Percentiles rank a stretch among this genome's conserved stretches.
These are phyloP conservation scores for Phymorhynchus buccinoides DNA, from an alignment of 1,140 invertebrate genomes.

Conservation along the genomic window DNA sequence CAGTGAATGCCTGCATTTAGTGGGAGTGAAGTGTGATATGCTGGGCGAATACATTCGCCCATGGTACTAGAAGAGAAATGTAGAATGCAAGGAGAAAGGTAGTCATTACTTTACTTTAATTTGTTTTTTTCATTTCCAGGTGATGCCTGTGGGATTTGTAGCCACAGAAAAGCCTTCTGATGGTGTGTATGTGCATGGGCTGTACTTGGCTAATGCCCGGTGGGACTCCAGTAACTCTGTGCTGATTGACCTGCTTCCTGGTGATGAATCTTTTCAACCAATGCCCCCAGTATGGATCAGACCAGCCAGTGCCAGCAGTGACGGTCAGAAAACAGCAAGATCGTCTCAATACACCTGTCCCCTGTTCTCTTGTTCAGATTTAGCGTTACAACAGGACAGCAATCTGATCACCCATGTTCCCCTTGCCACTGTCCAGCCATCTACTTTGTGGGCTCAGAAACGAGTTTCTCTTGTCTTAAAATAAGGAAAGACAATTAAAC, in stretches of 20 bases:
- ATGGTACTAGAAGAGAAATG: too few relatives aligned
- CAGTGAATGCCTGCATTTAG: too few relatives aligned
- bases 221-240: constrained; percentile 61
- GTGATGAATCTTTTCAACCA: constrained; percentile 43
- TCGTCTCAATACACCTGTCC: constrained; percentile 56
- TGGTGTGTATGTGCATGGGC: constrained; percentile 63
- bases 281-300: constrained; percentile 67
- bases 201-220: constrained; percentile 64
- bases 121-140: constrained; percentile 53
- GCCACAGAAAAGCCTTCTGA: constrained; percentile 54
- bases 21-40: too few relatives aligned
- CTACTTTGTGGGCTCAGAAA: constrained; percentile 56
- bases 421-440: constrained; percentile 50
- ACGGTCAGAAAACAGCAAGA: background rate
- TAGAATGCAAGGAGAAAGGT: background rate
- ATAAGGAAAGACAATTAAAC: background rate
- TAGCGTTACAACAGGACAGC: constrained; percentile 50
- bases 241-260: constrained; percentile 51
- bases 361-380: constrained; percentile 35
- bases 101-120: background rate
- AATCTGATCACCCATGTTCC: constrained; percentile 56
- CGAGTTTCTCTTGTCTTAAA: constrained; percentile 42
- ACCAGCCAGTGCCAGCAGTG: constrained; percentile 33
- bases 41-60: too few relatives aligned
- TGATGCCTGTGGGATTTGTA: constrained; percentile 62